Base-by-base conservation (phyloP, 2,113 vertebrate species). In the Eulacestoma nigropectus region DNA sequence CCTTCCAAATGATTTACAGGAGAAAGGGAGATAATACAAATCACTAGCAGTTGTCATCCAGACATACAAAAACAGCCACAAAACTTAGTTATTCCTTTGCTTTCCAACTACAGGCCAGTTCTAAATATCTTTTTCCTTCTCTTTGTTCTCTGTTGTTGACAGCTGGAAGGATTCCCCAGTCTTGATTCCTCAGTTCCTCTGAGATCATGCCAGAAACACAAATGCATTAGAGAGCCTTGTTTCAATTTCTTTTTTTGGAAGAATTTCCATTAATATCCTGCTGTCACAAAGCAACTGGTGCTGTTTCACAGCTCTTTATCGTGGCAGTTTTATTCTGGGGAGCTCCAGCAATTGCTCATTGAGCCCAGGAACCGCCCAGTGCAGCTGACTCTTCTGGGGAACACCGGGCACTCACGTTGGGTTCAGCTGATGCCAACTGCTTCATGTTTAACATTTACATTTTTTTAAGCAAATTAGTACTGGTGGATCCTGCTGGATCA, bases 241-340 rank as follows among this genome's bases (percentile, higher is more conserved):
- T 95, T 81, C 19, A 8, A 20, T 89, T 85, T 52, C 33, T 49
- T 52, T 83, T 78, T 73, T 87, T 75, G 32, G 56, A 84, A 73
- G 39, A 29, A 64, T 90, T 90, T 91, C 55, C 46, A n/a, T 94
- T 69, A 90, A 70, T 84, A 88, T 18, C 62, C 60, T 70, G 74
- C 90, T 86, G 65, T 90, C 94, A 81, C 65, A 85, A 67, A 91
- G 39, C 80, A 78, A 92, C 72, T 65, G 82, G 55, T 74, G 44
- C 33, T 52, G 46, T 65, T 97, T 86, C 76, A 49, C 92, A 95
- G 47, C 52, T 88, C 81, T 86, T 92, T 93, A 47, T 68, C 47
- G 2, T 33, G 52, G 75, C 55, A 77, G 33, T 52, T 93, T 67
- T 80, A 39, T 84, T 76, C 52, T 70, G 62, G 63, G 76, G 68